Percentiles rank a stretch among this genome's conserved stretches.
Evolutionary conservation across 1,140 invertebrate species (phyloP).

Genomic region (Sipha flava): DNA sequence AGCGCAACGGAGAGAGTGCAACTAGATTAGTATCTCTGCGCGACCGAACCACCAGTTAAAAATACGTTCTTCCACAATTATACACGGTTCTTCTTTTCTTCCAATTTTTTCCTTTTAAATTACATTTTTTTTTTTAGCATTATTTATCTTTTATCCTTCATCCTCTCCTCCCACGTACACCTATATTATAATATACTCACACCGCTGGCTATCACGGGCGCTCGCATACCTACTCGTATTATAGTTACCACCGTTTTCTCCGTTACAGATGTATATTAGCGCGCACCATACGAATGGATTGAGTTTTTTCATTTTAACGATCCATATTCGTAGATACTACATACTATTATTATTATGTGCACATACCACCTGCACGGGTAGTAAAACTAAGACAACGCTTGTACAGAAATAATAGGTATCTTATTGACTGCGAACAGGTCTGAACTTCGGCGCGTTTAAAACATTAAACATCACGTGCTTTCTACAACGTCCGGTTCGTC

Average conservation of each 20-base stretch:
- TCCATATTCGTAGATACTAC: not conserved
- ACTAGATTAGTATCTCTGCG: constrained; percentile 23
- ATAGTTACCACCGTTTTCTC: not conserved
- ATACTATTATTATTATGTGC: not conserved
- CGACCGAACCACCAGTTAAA: constrained; percentile 16
- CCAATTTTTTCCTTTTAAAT: not conserved
- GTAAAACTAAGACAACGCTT: not conserved
- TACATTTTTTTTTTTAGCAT: not conserved
- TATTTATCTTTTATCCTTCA: not conserved
- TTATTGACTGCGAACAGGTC: not conserved
- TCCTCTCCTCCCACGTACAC: too few species aligned
- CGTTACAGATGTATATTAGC: not conserved
- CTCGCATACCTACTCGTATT: not conserved
- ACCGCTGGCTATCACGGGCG: not conserved
- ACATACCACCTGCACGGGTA: not conserved
- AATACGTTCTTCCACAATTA: not conserved
- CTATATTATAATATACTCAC: not conserved
- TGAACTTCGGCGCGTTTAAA: not conserved
- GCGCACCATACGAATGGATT: not conserved
- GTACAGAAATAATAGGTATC: not conserved
- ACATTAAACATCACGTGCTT: too few species aligned
- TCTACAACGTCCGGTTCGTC: not conserved
- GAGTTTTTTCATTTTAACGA: not conserved
- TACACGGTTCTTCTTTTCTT: not conserved
- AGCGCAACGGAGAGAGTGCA: not conserved